These are phyloP conservation scores for Bombus soroeensis DNA, from an alignment of 1,140 invertebrate species.

Conservation along the genomic window DNA sequence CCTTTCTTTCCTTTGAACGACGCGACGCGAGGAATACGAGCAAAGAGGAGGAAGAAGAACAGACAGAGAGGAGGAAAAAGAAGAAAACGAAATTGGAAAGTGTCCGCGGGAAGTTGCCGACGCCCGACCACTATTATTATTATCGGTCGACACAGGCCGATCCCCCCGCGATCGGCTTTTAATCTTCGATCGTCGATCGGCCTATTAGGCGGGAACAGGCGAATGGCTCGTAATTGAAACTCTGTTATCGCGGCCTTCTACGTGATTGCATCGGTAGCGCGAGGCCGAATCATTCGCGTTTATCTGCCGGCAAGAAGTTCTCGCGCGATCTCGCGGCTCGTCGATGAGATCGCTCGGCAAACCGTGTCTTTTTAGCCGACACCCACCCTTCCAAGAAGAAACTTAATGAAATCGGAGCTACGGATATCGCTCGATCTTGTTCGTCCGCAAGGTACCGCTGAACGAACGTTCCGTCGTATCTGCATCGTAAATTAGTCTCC, in stretches of 20 bases:
- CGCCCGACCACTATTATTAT: constrained; percentile 58
- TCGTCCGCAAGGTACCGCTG: neutral
- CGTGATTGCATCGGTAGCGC: constrained; percentile 64
- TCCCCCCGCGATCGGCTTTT: constrained; percentile 33
- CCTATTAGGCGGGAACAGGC: constrained; percentile 51
- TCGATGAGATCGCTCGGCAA: constrained; percentile 49
- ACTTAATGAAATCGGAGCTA: constrained; percentile 59
- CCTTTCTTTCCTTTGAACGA: neutral
- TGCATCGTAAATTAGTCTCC: constrained; percentile 12
- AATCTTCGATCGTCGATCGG: constrained; percentile 57
- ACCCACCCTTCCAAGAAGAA: neutral
- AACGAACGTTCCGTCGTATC: neutral
- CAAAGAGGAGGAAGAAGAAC: neutral
- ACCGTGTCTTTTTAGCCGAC: constrained; percentile 49
- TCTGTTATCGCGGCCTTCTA: constrained; percentile 66
- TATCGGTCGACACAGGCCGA: constrained; percentile 25
- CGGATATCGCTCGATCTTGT: constrained; percentile 37
- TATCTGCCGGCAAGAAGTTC: constrained; percentile 65
- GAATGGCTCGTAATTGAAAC: constrained; percentile 67
- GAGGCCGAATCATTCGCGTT: constrained; percentile 59
- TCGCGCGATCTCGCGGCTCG: constrained; percentile 44
- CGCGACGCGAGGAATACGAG: no score
- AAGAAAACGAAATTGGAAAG: constrained; percentile 31
- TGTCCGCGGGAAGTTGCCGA: constrained; percentile 46
- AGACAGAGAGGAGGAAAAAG: constrained; percentile 19